A percentile compares a stretch with the other conserved stretches of the same genome.
phyloP scores from a whole-genome alignment of 1,140 invertebrate species.

The Hormaphis cornu region DNA sequence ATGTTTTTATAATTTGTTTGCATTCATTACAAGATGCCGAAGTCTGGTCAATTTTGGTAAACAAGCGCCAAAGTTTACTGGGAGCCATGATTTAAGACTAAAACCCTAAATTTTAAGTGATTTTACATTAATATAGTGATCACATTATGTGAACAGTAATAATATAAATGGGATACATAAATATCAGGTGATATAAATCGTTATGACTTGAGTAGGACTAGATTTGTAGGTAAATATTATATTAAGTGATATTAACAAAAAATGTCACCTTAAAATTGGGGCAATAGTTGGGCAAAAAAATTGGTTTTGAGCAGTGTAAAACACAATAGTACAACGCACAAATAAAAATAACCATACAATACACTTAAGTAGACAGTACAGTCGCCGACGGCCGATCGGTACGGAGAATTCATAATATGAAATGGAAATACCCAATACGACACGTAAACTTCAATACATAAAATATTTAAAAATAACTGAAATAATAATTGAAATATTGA shows the following conservation, averaged over 20 bases:
- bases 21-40: not conserved
- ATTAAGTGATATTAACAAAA: not conserved
- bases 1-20: not conserved
- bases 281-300: too few relatives aligned
- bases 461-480: too few relatives aligned
- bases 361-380: too few relatives aligned
- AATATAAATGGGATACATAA: not conserved
- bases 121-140: not conserved
- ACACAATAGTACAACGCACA: too few relatives aligned
- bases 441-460: too few relatives aligned
- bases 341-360: too few relatives aligned
- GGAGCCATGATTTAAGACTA: not conserved
- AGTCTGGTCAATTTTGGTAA: not conserved
- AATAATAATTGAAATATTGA: too few relatives aligned
- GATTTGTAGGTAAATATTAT: not conserved
- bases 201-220: not conserved
- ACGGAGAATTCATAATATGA: too few relatives aligned
- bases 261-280: not conserved
- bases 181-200: not conserved
- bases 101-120: not conserved
- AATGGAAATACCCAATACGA: too few relatives aligned
- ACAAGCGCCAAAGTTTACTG: not conserved
- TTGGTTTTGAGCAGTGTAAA: too few relatives aligned
- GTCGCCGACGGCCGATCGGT: too few relatives aligned
- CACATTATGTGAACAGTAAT: too few relatives aligned